Conservation (phyloP, 2,113 vertebrate genomes). For the Pelusios castaneus region DNA sequence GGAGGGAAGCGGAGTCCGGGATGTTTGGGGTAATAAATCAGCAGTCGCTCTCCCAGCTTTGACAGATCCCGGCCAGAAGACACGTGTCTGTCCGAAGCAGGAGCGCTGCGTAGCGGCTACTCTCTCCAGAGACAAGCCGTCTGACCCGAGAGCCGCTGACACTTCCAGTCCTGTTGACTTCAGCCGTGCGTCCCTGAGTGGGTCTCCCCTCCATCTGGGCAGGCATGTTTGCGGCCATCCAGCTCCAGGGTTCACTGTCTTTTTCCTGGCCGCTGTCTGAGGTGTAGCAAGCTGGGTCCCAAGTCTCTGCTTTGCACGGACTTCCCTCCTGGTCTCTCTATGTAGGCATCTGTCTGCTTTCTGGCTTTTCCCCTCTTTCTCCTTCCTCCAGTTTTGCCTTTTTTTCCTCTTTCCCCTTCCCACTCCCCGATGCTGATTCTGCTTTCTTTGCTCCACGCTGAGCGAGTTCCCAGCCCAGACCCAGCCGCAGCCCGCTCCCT, state of each 20-base stretch:
- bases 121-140: neutral
- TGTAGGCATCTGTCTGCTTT: neutral
- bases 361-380: neutral
- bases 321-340: neutral
- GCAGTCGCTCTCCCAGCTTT: slow-evolving; percentile 59
- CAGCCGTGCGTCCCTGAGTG: neutral
- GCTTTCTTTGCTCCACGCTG: neutral
- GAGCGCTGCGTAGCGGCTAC: slow-evolving; percentile 72
- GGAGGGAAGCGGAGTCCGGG: slow-evolving; percentile 34
- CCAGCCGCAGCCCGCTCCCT: neutral
- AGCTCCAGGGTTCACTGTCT: neutral
- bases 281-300: neutral
- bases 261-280: neutral
- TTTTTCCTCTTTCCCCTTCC: neutral
- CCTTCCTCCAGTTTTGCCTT: neutral
- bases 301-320: neutral
- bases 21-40: slow-evolving; percentile 88
- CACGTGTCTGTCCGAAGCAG: slow-evolving; percentile 81
- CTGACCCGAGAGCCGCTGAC: neutral
- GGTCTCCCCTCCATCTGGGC: neutral
- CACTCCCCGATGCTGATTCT: neutral
- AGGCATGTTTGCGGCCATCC: neutral
- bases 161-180: too few relatives aligned
- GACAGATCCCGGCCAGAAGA: slow-evolving; percentile 80
- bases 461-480: neutral